phyloP scores from a whole-genome alignment of 2,113 vertebrate genomes.

The Sinocyclocheilus rhinocerous region DNA sequence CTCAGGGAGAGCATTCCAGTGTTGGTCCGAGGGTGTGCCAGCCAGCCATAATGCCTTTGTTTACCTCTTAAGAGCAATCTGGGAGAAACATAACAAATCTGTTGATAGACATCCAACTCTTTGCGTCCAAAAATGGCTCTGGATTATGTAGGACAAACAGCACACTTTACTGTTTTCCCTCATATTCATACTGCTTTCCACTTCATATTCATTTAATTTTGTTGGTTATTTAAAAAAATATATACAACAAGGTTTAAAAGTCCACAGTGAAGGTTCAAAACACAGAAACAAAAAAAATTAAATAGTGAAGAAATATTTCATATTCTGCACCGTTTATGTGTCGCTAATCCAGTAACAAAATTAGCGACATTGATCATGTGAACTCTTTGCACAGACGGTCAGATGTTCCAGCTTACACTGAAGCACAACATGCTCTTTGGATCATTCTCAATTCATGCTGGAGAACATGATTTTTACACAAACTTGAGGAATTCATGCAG shows the following conservation, averaged over 20 bases:
- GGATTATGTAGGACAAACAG: background rate
- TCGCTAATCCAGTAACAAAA: background rate
- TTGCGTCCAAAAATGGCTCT: slow-evolving; percentile 33
- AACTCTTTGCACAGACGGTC: background rate
- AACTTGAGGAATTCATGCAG: background rate
- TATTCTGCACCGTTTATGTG: background rate
- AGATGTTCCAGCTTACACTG: background rate
- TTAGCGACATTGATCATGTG: background rate
- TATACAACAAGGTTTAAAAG: background rate
- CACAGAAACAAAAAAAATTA: background rate
- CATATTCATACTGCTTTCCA: no score
- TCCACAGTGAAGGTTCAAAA: background rate
- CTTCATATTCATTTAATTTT: background rate
- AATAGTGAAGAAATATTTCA: background rate
- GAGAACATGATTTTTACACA: background rate
- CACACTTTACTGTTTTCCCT: background rate
- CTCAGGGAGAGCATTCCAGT: slow-evolving; percentile 58
- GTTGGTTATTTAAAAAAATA: background rate
- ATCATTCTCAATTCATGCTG: background rate
- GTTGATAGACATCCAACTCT: slow-evolving; percentile 43
- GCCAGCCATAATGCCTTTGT: slow-evolving; percentile 49
- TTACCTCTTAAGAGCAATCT: slow-evolving; percentile 53
- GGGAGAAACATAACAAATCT: slow-evolving; percentile 47
- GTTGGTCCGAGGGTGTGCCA: slow-evolving; percentile 51
- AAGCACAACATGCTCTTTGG: background rate